phyloP scores from a whole-genome alignment of 1,140 invertebrate genomes.

The Coptotermes formosanus region DNA sequence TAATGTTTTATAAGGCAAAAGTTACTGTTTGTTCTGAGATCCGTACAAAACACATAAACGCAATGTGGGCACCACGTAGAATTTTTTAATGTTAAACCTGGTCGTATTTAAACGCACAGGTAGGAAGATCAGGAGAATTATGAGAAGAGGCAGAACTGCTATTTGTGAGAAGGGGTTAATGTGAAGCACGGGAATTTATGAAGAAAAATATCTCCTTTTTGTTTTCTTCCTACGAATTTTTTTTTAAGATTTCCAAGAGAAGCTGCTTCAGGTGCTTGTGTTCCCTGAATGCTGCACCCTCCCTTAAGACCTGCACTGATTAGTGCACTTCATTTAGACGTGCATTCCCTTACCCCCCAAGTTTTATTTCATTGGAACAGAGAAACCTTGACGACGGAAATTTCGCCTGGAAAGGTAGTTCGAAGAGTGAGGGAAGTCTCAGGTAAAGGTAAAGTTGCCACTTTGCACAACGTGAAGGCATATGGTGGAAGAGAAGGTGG shows the following conservation, averaged over 20 bases:
- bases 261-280: not conserved
- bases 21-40: no score
- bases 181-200: not conserved
- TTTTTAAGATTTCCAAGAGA: not conserved
- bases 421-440: not conserved
- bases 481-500: no score
- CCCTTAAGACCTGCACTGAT: not conserved
- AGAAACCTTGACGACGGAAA: not conserved
- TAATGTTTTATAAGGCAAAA: no score
- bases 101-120: no score
- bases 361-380: not conserved
- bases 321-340: not conserved
- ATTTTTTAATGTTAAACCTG: no score
- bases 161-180: not conserved
- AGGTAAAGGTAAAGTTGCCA: no score
- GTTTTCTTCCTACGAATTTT: not conserved
- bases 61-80: no score
- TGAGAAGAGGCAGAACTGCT: not conserved
- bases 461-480: no score
- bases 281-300: not conserved
- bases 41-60: no score
- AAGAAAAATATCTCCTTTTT: not conserved
- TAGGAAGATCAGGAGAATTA: not conserved
- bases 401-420: not conserved
- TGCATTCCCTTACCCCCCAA: not conserved